Evolutionary conservation across 2,797 vertebrate species (phyloP).

Genomic region (Ataeniobius toweri): DNA sequence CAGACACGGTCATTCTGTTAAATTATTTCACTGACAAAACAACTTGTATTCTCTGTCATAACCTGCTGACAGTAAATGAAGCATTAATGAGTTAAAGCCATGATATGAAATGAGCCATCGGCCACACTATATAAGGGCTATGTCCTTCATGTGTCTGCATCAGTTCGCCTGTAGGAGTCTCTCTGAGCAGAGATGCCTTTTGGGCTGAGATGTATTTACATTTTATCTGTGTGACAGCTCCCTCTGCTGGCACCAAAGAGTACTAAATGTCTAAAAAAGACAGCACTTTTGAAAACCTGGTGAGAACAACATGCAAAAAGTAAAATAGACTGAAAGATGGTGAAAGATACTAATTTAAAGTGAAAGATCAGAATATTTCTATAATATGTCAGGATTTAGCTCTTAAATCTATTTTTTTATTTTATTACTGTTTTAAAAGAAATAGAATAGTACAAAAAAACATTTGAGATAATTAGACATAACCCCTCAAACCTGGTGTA

Average conservation of each 20-base stretch:
- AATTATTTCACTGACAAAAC: constrained; percentile 5
- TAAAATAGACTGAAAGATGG: background rate
- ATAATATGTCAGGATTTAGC: background rate
- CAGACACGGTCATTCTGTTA: constrained; percentile 28
- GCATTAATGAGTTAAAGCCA: constrained; percentile 42
- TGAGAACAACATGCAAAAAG: background rate
- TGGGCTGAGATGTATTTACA: constrained; percentile 6
- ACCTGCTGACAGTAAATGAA: constrained; percentile 21
- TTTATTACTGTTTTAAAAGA: background rate
- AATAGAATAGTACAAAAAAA: background rate
- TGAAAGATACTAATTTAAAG: background rate
- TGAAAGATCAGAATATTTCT: background rate
- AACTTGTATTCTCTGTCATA: constrained; percentile 1
- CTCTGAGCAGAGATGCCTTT: constrained; percentile 18
- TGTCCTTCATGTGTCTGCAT: constrained; percentile 29
- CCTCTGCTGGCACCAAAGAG: constrained; percentile 37
- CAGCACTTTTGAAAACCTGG: constrained; percentile 3
- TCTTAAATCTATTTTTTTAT: background rate
- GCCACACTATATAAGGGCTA: constrained; percentile 63
- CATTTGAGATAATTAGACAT: no score
- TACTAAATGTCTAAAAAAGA: constrained; percentile 1
- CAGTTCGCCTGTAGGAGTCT: constrained; percentile 32
- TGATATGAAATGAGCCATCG: constrained; percentile 47
- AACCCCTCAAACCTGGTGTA: background rate
- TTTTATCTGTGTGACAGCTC: constrained; percentile 18